Evolutionary conservation across 92 coral and sea anemone species (phyloP).

Genomic region (Zoanthus gigantus): DNA sequence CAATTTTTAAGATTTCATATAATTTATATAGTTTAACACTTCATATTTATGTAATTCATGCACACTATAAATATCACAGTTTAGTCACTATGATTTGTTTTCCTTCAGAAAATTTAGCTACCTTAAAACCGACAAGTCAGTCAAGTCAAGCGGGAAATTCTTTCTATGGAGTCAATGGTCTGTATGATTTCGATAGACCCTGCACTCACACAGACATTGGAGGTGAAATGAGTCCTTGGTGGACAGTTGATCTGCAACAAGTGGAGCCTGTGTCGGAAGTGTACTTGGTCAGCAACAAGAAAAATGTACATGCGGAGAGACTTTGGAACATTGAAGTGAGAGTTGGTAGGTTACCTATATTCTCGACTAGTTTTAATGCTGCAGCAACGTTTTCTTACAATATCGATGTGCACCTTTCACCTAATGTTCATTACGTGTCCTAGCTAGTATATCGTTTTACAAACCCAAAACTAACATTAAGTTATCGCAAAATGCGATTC

Average conservation of each 20-base stretch:
- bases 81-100: no score
- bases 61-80: no score
- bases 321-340: constrained; percentile 13
- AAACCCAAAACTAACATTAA: no score
- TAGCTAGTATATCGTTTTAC: no score
- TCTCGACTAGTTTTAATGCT: no score
- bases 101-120: neutral
- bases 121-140: neutral
- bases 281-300: neutral
- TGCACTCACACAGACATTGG: neutral
- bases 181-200: neutral
- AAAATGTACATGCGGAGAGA: neutral
- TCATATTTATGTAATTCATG: no score
- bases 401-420: no score
- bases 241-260: constrained; percentile 12
- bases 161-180: constrained; percentile 3
- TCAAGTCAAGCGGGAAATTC: neutral
- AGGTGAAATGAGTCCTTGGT: constrained; percentile 10
- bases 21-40: no score
- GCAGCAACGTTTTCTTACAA: no score
- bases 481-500: no score
- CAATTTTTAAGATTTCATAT: neutral
- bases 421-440: no score
- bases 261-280: constrained; percentile 36
- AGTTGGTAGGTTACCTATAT: neutral